Conservation (phyloP, 2,797 vertebrate species). For the Catostomus latipinnis region DNA sequence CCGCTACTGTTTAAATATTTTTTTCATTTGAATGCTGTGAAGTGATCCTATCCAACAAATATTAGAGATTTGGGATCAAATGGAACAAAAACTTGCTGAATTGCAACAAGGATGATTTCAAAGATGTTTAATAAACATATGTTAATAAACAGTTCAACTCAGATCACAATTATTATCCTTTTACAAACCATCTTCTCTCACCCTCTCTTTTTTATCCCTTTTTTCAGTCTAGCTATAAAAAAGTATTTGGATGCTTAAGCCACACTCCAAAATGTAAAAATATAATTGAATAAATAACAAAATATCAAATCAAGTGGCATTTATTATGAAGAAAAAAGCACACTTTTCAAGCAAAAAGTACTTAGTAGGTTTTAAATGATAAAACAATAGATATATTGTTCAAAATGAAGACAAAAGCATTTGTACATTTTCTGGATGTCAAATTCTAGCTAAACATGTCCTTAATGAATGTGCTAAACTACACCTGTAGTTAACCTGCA, state of each 20-base stretch:
- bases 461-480: not conserved
- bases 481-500: conserved; percentile 5
- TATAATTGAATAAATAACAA: not conserved
- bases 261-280: too few species aligned
- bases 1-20: not conserved
- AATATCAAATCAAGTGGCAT: not conserved
- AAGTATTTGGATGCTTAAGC: too few species aligned
- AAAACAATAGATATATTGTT: too few species aligned
- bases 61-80: too few species aligned
- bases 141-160: not conserved
- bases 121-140: not conserved
- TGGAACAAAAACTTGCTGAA: not conserved
- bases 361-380: too few species aligned
- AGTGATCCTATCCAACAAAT: not conserved
- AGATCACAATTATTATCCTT: too few species aligned
- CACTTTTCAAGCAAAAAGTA: too few species aligned
- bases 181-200: too few species aligned
- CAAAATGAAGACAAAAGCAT: not conserved
- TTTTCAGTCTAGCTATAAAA: too few species aligned
- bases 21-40: not conserved
- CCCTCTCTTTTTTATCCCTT: too few species aligned
- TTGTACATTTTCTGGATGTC: not conserved
- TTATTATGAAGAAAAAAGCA: not conserved
- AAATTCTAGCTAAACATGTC: not conserved
- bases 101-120: not conserved